These are phyloP conservation scores for Melospiza georgiana DNA, from an alignment of 2,113 vertebrate species.

Conservation along the genomic window DNA sequence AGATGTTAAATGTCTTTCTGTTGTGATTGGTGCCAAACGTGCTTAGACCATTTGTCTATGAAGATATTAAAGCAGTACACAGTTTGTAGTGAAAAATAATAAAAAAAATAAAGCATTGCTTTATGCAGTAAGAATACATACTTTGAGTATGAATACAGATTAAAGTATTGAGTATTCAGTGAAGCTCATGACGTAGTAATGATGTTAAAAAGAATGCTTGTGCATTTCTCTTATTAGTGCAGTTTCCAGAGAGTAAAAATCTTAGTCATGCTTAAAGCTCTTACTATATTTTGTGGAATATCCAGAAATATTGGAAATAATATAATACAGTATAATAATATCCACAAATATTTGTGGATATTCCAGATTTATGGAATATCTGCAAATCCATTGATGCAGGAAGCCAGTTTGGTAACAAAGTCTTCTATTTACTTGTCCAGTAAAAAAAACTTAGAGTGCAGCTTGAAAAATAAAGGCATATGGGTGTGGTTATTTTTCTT, in stretches of 20 bases:
- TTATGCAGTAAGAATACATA: neutral
- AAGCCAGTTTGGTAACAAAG: neutral
- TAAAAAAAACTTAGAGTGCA: neutral
- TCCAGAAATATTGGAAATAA: too few relatives aligned
- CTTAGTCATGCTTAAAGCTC: neutral
- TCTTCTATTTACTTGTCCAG: neutral
- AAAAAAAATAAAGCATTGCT: neutral
- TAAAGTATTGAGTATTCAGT: neutral
- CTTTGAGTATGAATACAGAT: neutral
- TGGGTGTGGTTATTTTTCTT: neutral
- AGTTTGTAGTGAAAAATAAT: neutral
- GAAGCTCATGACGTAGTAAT: neutral
- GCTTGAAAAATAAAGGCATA: neutral
- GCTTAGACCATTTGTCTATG: neutral
- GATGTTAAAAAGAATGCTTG: neutral
- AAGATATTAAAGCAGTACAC: neutral
- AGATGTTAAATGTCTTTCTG: conserved; percentile 21
- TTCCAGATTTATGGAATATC: too few relatives aligned
- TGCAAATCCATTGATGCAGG: neutral
- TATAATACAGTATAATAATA: too few relatives aligned
- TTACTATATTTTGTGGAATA: neutral
- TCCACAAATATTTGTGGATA: too few relatives aligned
- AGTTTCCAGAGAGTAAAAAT: neutral
- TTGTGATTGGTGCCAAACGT: neutral
- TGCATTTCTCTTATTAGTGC: neutral